Evolutionary conservation across 2,888 invertebrate species (phyloP), one percentile per base, ranked within the genome.

Genomic region (Drosophila kokeensis): DNA sequence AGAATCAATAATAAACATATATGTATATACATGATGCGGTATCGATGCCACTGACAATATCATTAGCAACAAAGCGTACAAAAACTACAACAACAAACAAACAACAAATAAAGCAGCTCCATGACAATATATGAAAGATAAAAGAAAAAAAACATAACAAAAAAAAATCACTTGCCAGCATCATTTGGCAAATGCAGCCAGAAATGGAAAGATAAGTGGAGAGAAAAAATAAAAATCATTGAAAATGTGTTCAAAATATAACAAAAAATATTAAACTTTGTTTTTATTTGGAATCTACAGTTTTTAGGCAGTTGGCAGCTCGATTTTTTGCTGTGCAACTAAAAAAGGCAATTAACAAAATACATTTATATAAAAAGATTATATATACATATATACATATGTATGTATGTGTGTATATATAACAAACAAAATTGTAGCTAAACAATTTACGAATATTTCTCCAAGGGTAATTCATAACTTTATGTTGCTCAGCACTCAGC

Each of bases 1-100:
- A 73, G 73, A 79, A 74, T 72, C 64, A 74, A 88, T 68, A 61
- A 58, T 42, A 57, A 49, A 30, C 15, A 54, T 45, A 42, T 7
- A 76, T 80, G 36, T 45, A 42, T 7, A 76, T 80, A 82, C 67
- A 86, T 87, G 86, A 83, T 50, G 61, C 27, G 58, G 61, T 65
- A 74, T 66, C 69, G 81, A 69, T 80, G 73, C 73, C 84, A 38
- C 83, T 65, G 80, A 84, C 85, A 76, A 84, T 85, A 83, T 88
- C 90, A 88, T 90, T 85, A 85, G 64, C 90, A 77, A 80, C 77
- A 87, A 82, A 82, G 84, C 74, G 32, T 42, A 60, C 48, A 70
- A 30, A 53, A 50, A 65, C 54, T 40, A 57, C 18, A 50, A 57
- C 18, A 50, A 67, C 38, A 59, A 45, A 48, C 30, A 73, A 73